A percentile compares a stretch with the other conserved stretches of the same genome.
phyloP scores from a whole-genome alignment of 2,888 invertebrate species.

The Troilus luridus region DNA sequence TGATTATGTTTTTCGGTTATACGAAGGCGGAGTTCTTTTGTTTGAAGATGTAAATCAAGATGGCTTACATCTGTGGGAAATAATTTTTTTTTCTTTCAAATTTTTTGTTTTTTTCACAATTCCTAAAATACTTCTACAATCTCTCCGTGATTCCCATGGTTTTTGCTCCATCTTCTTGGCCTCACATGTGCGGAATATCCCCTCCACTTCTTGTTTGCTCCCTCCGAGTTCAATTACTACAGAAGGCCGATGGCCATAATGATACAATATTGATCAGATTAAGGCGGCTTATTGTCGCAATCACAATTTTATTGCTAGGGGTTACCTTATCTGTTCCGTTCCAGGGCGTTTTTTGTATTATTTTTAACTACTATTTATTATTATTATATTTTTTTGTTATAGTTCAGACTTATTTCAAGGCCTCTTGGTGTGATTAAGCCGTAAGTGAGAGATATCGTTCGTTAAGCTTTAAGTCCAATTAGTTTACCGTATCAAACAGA shows the following conservation, averaged over 20 bases:
- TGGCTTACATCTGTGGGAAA: background rate
- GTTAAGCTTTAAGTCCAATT: background rate
- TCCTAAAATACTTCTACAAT: background rate
- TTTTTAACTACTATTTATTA: background rate
- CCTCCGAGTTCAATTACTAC: background rate
- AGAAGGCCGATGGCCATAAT: background rate
- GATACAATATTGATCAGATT: background rate
- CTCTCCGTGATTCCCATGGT: background rate
- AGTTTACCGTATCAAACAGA: background rate
- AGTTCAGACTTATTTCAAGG: no score
- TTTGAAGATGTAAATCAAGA: background rate
- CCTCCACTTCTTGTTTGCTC: background rate
- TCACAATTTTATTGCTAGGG: background rate
- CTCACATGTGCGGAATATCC: background rate
- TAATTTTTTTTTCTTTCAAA: background rate
- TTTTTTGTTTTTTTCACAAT: background rate
- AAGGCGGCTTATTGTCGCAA: background rate
- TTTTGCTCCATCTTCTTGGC: background rate
- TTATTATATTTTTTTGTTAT: background rate
- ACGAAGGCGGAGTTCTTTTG: no score
- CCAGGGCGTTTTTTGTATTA: background rate
- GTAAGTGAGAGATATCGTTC: background rate
- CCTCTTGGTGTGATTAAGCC: background rate
- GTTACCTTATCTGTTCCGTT: background rate
- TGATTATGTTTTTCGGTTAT: no score